Base-by-base conservation (phyloP, 2,113 vertebrate genomes). In the Butorides virescens region DNA sequence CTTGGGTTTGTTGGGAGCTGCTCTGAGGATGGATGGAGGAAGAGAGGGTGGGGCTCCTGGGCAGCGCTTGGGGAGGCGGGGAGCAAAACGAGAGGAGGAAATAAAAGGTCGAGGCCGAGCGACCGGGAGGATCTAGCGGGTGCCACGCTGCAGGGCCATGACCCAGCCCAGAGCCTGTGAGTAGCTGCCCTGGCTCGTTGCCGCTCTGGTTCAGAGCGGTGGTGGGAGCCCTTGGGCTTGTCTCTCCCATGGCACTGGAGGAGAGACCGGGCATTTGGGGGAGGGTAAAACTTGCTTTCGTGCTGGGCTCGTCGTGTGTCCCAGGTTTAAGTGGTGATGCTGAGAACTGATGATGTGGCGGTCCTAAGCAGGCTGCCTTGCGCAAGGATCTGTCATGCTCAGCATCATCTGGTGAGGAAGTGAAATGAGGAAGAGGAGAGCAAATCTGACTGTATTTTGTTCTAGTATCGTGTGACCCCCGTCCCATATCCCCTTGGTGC, bases 401-500 rank as follows among this genome's bases (percentile, higher is more conserved):
- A 2, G 37, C 0, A 0, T 58, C 15, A 1, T 10, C 39, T 10
- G 52, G 15, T 32, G 50, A 87, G 95, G 97, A 97, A 93, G 83
- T 89, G 91, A 94, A 97, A 97, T 6, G 1, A 79, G 72, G 62
- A 83, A 74, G 47, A 77, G 56, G 50, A 81, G 36, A 78, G 52
- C 21, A 71, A 44, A 70, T 26, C 6, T 49, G 80, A 8, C 47
- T 4, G 0, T 42, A 7, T 32, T 89, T 65, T 68, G 32, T 42
- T 34, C 20, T 61, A 25, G 16, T 62, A 9, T 32, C 0, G 0
- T 21, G 65, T 16, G 61, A 92, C 39, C 42, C 47, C 9, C 49
- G n/a, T 65, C 37, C 46, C 52, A 22, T 44, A 10, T 23, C 17
- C 36, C 4, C 0, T 6, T 36, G 34, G 7, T 0, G 0, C 16